Base-by-base conservation (phyloP, 1,140 invertebrate genomes). In the Papilio aristodemus region DNA sequence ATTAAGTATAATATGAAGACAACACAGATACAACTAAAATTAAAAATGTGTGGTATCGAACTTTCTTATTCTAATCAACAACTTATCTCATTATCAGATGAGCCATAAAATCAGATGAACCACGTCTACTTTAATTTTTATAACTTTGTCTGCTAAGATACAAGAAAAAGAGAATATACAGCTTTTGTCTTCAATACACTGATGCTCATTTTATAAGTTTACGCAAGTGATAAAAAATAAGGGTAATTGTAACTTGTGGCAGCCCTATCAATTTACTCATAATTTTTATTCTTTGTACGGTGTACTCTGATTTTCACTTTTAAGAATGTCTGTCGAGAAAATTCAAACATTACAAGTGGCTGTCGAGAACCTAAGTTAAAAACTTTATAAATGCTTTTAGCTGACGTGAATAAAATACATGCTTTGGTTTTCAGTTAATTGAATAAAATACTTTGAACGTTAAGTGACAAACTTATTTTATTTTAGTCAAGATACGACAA, bases 251-350 rank as follows among this genome's bases (percentile, higher is more conserved):
- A 25, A 11, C 1, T 11, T 13, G 46, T 54, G 46, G 19, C 19
- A 54, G 4, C 46, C 46, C 46, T 54, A 54, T 10, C 46, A 54
- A 22, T 54, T 54, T 22, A 22, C 46, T 54, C 19, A 54, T 54
- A 54, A 54, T 22, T 54, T 54, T 54, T 54, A 54, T 19, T 46
- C 14, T 54, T 54, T 54, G 46, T 4, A 54, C 46, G 19, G 4
- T 54, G 46, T 25, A 54, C 46, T 54, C 46, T 54, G 46, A 25
- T 54, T 25, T 54, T 54, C 46, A 54, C 46, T 54, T 54, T 54
- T 54, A 22, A 54, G 46, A 54, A 22, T 54, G 46, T 54, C 46
- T 50, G 17, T 17, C 17, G 46, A 10, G 46, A 54, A 54, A 54
- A 54, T 25, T 25, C 46, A 54, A 54, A 54, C 17, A 54, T 22